phyloP scores from a whole-genome alignment of 92 coral and sea anemone species.

The Metridium senile region DNA sequence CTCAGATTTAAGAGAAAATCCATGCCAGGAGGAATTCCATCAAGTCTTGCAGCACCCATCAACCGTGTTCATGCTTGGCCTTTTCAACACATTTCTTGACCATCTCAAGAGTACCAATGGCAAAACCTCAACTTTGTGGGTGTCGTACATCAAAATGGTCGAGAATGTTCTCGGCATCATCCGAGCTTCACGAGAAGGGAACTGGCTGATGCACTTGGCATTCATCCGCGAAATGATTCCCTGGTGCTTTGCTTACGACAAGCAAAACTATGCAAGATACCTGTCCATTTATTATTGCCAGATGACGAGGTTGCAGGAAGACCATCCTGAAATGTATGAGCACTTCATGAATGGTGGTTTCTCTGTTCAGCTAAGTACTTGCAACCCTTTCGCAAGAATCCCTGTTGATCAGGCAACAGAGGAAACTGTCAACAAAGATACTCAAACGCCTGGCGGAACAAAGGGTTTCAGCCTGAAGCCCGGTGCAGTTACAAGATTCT shows the following conservation, averaged over 20 bases:
- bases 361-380: slow-evolving; percentile 9
- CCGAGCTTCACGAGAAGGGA: background rate
- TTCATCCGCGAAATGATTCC: background rate
- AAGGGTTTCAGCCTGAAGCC: slow-evolving; percentile 7
- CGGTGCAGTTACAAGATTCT: slow-evolving; percentile 22
- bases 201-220: background rate
- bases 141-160: slow-evolving; percentile 18
- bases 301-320: slow-evolving; percentile 10
- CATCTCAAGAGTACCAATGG: no score
- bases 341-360: slow-evolving; percentile 5
- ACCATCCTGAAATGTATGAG: slow-evolving; percentile 10
- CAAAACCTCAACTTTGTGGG: slow-evolving; percentile 14
- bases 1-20: no score
- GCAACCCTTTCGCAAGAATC: background rate
- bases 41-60: background rate
- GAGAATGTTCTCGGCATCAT: background rate
- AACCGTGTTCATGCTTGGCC: background rate
- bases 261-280: background rate
- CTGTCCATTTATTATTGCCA: slow-evolving; percentile 23
- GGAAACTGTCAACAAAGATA: slow-evolving; percentile 26
- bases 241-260: background rate
- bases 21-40: background rate
- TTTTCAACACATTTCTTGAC: background rate
- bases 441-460: slow-evolving; percentile 15
- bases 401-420: slow-evolving; percentile 15